These are phyloP conservation scores for Harpalus rubripes DNA, from an alignment of 2,888 invertebrate genomes.

Conservation along the genomic window DNA sequence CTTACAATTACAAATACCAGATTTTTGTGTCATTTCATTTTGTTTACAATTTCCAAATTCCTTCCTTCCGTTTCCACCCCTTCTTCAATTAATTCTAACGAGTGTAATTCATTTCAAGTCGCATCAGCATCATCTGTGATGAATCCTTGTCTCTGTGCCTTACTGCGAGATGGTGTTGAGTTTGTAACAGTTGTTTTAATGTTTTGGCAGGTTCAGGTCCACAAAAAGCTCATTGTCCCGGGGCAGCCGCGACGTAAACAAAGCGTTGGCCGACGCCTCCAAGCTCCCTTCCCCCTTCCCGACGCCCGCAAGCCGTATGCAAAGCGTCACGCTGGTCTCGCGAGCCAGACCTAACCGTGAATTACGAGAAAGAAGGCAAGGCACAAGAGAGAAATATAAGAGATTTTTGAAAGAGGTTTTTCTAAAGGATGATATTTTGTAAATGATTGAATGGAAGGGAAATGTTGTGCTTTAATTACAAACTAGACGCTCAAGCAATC, in stretches of 20 bases:
- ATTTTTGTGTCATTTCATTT: too few relatives aligned
- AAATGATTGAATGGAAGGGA: too few relatives aligned
- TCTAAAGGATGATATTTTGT: too few relatives aligned
- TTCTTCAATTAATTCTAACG: background rate
- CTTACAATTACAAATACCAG: too few relatives aligned
- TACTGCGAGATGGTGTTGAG: slow-evolving; percentile 26
- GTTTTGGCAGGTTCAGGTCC: slow-evolving; percentile 64
- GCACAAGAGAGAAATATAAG: background rate
- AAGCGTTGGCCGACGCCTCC: slow-evolving; percentile 45
- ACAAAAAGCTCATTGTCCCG: slow-evolving; percentile 65
- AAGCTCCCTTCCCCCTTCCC: background rate
- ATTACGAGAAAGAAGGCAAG: slow-evolving; percentile 12
- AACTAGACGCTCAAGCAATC: too few relatives aligned
- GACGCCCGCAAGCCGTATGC: slow-evolving; percentile 39
- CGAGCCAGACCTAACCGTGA: slow-evolving; percentile 25
- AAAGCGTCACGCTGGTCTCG: slow-evolving; percentile 50
- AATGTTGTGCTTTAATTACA: too few relatives aligned
- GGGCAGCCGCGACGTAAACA: slow-evolving; percentile 58
- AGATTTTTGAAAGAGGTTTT: background rate
- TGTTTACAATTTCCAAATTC: too few relatives aligned
- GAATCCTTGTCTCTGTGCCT: slow-evolving; percentile 16
- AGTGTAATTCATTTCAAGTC: background rate
- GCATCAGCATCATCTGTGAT: slow-evolving; percentile 1
- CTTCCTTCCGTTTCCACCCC: too few relatives aligned
- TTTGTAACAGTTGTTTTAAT: slow-evolving; percentile 65